These are phyloP conservation scores for Platyrinchus mystaceus DNA, from an alignment of 2,797 vertebrate genomes.

Conservation along the genomic window DNA sequence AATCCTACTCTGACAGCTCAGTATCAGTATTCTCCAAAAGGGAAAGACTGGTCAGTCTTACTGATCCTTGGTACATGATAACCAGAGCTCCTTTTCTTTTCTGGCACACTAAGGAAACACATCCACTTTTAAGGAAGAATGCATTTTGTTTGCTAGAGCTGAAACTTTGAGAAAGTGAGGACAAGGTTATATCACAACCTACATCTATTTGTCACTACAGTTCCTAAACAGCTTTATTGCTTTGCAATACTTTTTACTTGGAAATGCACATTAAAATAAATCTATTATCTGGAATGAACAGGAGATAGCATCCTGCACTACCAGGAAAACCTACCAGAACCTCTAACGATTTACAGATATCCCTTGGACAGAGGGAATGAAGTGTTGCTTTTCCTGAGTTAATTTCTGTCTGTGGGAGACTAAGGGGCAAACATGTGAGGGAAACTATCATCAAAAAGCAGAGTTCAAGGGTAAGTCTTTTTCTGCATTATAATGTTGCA, in stretches of 20 bases:
- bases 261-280: neutral
- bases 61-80: neutral
- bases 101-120: neutral
- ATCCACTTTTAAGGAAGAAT: neutral
- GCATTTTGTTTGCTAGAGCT: neutral
- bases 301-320: neutral
- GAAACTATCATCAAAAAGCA: neutral
- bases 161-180: neutral
- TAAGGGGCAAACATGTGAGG: neutral
- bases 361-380: neutral
- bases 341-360: neutral
- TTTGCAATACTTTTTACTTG: neutral
- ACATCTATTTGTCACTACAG: neutral
- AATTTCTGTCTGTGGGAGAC: neutral
- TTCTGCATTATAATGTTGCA: neutral
- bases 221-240: neutral
- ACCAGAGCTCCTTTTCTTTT: neutral
- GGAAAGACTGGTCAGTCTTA: neutral
- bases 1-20: neutral
- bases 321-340: neutral
- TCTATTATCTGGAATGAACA: neutral
- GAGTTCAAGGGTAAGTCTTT: neutral
- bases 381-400: neutral
- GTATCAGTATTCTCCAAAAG: neutral
- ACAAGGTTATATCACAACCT: neutral